Conservation (phyloP, 1,140 invertebrate genomes). For the Scaptomyza graminum region DNA sequence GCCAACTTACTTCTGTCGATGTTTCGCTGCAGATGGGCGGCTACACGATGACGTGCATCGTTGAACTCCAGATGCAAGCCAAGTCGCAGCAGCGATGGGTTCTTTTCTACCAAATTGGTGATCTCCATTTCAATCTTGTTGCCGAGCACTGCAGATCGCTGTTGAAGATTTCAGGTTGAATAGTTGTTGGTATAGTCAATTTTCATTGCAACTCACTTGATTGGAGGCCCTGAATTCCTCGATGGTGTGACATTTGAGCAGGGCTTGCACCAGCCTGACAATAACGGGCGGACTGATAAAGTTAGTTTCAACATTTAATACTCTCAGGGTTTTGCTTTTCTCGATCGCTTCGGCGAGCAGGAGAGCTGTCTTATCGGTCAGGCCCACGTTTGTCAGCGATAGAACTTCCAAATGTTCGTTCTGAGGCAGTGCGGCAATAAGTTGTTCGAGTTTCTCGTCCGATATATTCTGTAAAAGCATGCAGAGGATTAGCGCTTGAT, state of each 20-base stretch:
- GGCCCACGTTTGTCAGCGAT: slow-evolving; percentile 96
- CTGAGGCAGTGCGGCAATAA: slow-evolving; percentile 94
- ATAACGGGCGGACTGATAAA: slow-evolving; percentile 94
- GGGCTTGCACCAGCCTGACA: slow-evolving; percentile 92
- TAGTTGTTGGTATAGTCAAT: not conserved
- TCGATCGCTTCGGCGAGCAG: slow-evolving; percentile 93
- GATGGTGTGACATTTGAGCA: slow-evolving; percentile 93
- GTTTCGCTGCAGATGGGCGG: slow-evolving; percentile 96
- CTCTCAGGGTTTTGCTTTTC: slow-evolving; percentile 93
- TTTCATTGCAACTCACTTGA: slow-evolving; percentile 88
- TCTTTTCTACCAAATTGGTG: slow-evolving; percentile 95
- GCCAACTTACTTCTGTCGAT: slow-evolving; percentile 96
- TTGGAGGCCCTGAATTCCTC: slow-evolving; percentile 98
- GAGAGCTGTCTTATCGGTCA: slow-evolving; percentile 94
- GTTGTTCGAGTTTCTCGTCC: slow-evolving; percentile 95
- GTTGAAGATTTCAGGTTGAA: slow-evolving; percentile 47
- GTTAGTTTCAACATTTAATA: slow-evolving; percentile 98
- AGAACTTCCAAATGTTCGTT: slow-evolving; percentile 97
- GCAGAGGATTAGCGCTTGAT: not conserved
- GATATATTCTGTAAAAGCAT: slow-evolving; percentile 93
- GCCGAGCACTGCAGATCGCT: slow-evolving; percentile 97
- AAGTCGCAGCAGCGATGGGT: slow-evolving; percentile 94
- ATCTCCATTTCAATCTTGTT: slow-evolving; percentile 99
- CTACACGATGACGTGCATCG: slow-evolving; percentile 96
- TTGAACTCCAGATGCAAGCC: slow-evolving; percentile 98